phyloP scores from a whole-genome alignment of 2,888 invertebrate species.

The Xanthostigma xanthostigma region DNA sequence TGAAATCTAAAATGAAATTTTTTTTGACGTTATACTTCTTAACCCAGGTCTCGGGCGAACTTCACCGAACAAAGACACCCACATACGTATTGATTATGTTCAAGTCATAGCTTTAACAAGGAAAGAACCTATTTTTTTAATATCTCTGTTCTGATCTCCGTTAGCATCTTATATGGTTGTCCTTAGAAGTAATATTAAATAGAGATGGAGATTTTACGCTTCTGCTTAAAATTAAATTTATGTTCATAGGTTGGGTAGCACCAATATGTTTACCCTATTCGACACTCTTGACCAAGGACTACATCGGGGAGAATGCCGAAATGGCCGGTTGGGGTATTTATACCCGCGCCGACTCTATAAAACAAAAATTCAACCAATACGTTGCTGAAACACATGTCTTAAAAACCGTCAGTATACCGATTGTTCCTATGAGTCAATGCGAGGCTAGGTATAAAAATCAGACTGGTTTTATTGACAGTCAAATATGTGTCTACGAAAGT shows the following conservation, averaged over 20 bases:
- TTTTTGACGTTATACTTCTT: no score
- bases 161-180: no score
- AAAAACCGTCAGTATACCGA: conserved; percentile 22
- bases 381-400: no score
- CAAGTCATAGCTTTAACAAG: no score
- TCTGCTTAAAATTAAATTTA: neutral
- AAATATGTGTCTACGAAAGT: conserved; percentile 41
- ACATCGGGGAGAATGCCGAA: conserved; percentile 28
- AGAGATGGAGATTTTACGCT: neutral
- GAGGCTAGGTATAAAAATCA: neutral
- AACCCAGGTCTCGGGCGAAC: no score
- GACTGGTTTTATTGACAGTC: conserved; percentile 11
- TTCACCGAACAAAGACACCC: no score
- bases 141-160: no score
- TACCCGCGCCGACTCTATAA: conserved; percentile 14
- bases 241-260: conserved; percentile 32
- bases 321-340: conserved; percentile 36
- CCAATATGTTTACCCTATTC: conserved; percentile 41
- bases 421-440: conserved; percentile 13
- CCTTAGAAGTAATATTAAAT: no score
- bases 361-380: no score
- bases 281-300: conserved; percentile 24
- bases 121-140: no score
- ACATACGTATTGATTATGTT: no score
- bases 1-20: no score